Conservation (phyloP, 2,113 vertebrate species). For the Hymenochirus boettgeri region DNA sequence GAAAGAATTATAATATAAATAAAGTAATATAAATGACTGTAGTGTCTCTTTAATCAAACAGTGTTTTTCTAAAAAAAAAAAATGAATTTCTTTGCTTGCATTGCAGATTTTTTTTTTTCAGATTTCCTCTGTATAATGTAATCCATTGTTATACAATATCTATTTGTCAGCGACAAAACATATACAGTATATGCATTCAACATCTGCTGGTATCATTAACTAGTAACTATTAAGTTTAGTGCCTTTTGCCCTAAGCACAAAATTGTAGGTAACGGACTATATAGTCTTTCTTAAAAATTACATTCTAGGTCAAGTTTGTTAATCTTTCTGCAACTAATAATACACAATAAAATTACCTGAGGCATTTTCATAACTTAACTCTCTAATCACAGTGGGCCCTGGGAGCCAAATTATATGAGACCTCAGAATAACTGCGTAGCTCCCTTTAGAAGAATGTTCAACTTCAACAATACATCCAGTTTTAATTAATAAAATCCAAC, state of each 20-base stretch:
- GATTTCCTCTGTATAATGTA: too few relatives aligned
- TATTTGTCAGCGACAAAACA: too few relatives aligned
- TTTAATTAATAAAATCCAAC: constrained; percentile 14
- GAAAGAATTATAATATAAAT: too few relatives aligned
- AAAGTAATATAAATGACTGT: too few relatives aligned
- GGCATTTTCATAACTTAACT: neutral
- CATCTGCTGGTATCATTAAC: neutral
- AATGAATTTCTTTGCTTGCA: too few relatives aligned
- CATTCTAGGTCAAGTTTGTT: neutral
- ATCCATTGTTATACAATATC: too few relatives aligned
- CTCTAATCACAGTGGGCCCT: constrained; percentile 15
- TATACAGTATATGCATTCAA: too few relatives aligned
- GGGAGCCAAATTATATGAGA: constrained; percentile 1
- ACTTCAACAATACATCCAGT: neutral
- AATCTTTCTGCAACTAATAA: neutral
- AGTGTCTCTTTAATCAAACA: too few relatives aligned
- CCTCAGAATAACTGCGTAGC: neutral
- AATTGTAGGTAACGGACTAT: neutral
- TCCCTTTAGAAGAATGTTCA: constrained; percentile 15
- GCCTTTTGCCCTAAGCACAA: neutral
- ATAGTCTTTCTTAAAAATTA: neutral
- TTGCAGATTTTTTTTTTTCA: too few relatives aligned
- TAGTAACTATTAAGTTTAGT: neutral
- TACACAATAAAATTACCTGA: neutral
- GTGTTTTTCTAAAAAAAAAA: too few relatives aligned